These are phyloP conservation scores for Suillia variegata DNA, from an alignment of 2,888 invertebrate genomes.

Conservation along the genomic window DNA sequence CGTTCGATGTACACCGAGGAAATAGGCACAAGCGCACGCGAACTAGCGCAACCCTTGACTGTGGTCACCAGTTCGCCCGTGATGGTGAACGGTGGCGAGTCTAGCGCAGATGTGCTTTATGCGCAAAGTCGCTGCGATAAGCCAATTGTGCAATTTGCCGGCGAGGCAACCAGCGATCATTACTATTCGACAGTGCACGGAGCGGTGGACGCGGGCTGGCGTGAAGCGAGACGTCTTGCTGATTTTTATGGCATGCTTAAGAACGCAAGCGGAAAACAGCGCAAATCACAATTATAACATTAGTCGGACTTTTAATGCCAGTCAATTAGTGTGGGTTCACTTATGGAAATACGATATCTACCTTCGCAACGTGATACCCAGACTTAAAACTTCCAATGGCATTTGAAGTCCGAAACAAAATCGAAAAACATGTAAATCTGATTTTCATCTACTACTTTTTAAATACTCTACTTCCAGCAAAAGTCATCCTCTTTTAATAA, in stretches of 20 bases:
- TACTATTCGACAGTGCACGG: conserved; percentile 75
- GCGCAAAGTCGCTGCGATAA: conserved; percentile 55
- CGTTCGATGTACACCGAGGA: conserved; percentile 67
- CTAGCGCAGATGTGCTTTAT: conserved; percentile 18
- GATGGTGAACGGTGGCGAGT: conserved; percentile 29
- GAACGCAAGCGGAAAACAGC: conserved; percentile 24
- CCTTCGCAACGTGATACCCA: too few species aligned
- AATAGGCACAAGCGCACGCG: conserved; percentile 63
- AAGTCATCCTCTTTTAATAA: too few species aligned
- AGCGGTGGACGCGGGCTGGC: conserved; percentile 73
- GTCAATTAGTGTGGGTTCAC: neutral
- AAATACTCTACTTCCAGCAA: neutral
- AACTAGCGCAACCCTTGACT: conserved; percentile 61
- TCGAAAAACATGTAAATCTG: conserved; percentile 8
- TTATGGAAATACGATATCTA: too few species aligned
- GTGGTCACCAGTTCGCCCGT: conserved; percentile 61
- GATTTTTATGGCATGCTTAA: conserved; percentile 46
- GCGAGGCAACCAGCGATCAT: conserved; percentile 72
- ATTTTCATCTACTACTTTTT: neutral
- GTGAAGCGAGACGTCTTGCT: conserved; percentile 70
- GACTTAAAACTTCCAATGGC: too few species aligned
- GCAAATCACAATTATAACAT: conserved; percentile 51
- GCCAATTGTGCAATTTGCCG: conserved; percentile 70
- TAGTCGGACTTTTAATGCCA: conserved; percentile 40
- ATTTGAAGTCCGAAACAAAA: conserved; percentile 18